Evolutionary conservation across 2,113 vertebrate species (phyloP), one percentile per base, ranked within the genome.

Genomic region (Rhineura floridana): DNA sequence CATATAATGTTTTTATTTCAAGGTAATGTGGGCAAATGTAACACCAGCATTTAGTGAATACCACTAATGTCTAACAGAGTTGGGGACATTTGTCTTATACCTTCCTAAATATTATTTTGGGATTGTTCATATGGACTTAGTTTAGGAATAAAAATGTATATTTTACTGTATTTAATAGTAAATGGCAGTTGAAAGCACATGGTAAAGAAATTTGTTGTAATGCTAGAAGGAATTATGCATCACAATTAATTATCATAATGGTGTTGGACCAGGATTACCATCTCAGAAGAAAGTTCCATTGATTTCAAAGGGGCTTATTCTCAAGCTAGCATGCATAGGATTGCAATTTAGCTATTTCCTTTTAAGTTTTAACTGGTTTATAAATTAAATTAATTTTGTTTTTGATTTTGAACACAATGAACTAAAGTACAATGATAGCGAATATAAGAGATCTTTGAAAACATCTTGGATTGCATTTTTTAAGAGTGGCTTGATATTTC

Each of bases 171-270:
- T 72, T 55, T 73, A 73, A 59, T 48, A n/a, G 46, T 44, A 7
- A 81, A 59, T 72, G 12, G 44, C 48, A 83, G 2, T 80, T 77
- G 25, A 84, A 69, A 89, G 55, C 11, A 44, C 13, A 73, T 30
- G 23, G 33, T 86, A 88, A 81, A 90, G 39, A 44, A 2, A 33
- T 83, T 12, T 80, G 10, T 69, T 69, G 69, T 46, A 42, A 87
- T 94, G 4, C 30, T 91, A 39, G 33, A 62, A 80, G 48, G 36
- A 78, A 10, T 82, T 91, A 39, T 10, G 7, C 30, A 48, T 46
- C 4, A 36, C 4, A 30, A 4, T 72, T 72, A 72, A 72, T 72
- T 81, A 2, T 36, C 11, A 62, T 2, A 11, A 11, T 36, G n/a
- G 50, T 44, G 10, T 25, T 59, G 12, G 2, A n/a, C 5, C n/a